Evolutionary conservation across 2,113 vertebrate species (phyloP).

Genomic region (Datnioides undecimradiatus): DNA sequence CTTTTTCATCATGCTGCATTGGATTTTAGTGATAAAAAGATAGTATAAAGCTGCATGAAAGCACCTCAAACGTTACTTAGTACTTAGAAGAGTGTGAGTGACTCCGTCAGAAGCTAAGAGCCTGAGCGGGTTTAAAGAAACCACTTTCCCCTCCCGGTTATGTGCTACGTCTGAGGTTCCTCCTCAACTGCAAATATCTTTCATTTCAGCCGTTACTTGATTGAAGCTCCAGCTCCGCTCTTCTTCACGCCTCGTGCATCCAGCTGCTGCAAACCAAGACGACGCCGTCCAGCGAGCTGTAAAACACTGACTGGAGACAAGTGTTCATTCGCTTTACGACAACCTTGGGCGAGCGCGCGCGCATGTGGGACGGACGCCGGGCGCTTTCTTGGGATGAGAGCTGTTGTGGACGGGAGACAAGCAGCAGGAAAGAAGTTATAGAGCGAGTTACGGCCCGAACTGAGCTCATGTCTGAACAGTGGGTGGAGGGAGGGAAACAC

Average conservation of each 20-base stretch:
- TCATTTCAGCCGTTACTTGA: conserved; percentile 5
- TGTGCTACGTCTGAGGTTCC: not conserved
- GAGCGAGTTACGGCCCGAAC: conserved; percentile 49
- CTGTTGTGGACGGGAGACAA: conserved; percentile 22
- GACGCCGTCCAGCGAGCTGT: not conserved
- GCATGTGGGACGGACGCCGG: conserved; percentile 11
- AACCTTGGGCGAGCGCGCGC: not conserved
- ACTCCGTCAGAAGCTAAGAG: no score
- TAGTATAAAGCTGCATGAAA: no score
- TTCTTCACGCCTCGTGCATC: not conserved
- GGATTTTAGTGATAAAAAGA: no score
- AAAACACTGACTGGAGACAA: conserved; percentile 6
- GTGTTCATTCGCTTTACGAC: not conserved
- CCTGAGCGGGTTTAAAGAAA: not conserved
- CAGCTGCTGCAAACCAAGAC: conserved; percentile 1
- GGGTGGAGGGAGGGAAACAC: no score
- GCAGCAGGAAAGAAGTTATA: not conserved
- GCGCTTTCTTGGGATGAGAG: conserved; percentile 18
- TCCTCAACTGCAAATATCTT: not conserved
- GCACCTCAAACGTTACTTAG: no score
- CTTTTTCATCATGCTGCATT: no score
- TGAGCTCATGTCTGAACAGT: conserved; percentile 45
- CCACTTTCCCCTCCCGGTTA: not conserved
- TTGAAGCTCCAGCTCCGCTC: not conserved
- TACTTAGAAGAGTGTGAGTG: no score